Evolutionary conservation across 2,888 invertebrate species (phyloP), one percentile per base, ranked within the genome.

Genomic region (Eupithecia insigniata): DNA sequence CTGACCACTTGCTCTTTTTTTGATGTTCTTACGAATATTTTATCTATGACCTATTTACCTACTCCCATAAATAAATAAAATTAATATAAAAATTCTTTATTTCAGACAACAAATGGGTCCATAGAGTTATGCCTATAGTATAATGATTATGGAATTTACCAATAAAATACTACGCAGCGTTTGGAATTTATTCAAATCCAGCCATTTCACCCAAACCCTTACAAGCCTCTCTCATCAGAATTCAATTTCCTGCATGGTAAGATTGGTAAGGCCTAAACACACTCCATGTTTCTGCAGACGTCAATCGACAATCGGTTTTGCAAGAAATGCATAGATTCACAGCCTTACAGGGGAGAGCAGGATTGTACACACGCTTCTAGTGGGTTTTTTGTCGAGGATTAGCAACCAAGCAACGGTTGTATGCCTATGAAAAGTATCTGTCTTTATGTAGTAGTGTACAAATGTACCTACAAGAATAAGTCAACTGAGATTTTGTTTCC

Each of bases 221-320:
- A 55, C 55, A 55, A 55, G 26, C 55, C 22, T 46, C 12, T 3
- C 51, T 51, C 55, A 55, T 55, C 55, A 70, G 32, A 66, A 72
- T 79, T 75, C 75, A 67, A 75, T 72, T 76, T 79, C 79, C 78
- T 74, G 72, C 34, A 69, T 32, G 14, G 22, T 55, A 55, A 22
- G 55, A 55, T 58, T 30, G 65, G 66, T 77, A 78, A 77, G 76
- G 78, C 70, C 51, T 46, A 71, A 36, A 69, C 71, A 75, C 76
- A 76, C 72, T 70, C 66, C 4, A 58, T 16, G 68, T 68, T 73
- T 70, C 70, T 68, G 28, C 71, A 60, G 70, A 70, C 67, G 78
- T 78, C 85, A 82, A 77, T 79, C 81, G 81, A 82, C 84, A 82
- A 85, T 85, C 87, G 82, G 84, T 86, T 85, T 87, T 83, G 87